Conservation (phyloP, 2,797 vertebrate species). For the Fistularia commersonii region DNA sequence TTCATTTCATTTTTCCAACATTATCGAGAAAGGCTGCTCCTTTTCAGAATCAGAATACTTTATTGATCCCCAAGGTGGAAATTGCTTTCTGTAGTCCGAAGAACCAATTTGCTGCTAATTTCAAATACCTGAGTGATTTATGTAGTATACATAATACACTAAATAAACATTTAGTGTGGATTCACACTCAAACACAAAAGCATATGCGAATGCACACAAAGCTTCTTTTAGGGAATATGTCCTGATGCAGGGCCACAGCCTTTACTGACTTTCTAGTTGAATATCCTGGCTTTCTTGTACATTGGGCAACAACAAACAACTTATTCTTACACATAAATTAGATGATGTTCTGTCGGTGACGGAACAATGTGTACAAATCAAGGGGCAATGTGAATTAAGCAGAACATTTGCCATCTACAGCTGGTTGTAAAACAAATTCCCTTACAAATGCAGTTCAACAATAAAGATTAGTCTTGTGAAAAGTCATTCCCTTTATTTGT, state of each 20-base stretch:
- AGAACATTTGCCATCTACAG: too few relatives aligned
- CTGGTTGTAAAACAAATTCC: not conserved
- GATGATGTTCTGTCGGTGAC: too few relatives aligned
- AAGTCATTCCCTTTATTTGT: conserved; percentile 28
- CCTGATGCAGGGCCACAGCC: not conserved
- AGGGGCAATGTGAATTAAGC: too few relatives aligned
- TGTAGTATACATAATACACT: not conserved
- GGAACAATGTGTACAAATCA: too few relatives aligned
- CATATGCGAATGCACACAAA: too few relatives aligned
- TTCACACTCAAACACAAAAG: conserved; percentile 12
- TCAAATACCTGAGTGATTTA: conserved; percentile 9
- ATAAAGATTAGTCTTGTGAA: conserved; percentile 18
- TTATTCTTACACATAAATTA: too few relatives aligned
- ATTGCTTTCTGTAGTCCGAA: conserved; percentile 16
- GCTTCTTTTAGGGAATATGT: conserved; percentile 5
- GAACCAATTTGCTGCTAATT: conserved; percentile 6
- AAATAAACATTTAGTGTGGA: not conserved
- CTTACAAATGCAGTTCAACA: not conserved
- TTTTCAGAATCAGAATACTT: too few relatives aligned
- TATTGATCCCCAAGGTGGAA: too few relatives aligned
- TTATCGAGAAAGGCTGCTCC: conserved; percentile 23
- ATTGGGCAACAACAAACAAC: too few relatives aligned
- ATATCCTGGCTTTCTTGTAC: too few relatives aligned
- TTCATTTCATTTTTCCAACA: conserved; percentile 40
- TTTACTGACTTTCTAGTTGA: too few relatives aligned